Evolutionary conservation across 2,888 invertebrate genomes (phyloP).

Genomic region (Nephrotoma appendiculata): DNA sequence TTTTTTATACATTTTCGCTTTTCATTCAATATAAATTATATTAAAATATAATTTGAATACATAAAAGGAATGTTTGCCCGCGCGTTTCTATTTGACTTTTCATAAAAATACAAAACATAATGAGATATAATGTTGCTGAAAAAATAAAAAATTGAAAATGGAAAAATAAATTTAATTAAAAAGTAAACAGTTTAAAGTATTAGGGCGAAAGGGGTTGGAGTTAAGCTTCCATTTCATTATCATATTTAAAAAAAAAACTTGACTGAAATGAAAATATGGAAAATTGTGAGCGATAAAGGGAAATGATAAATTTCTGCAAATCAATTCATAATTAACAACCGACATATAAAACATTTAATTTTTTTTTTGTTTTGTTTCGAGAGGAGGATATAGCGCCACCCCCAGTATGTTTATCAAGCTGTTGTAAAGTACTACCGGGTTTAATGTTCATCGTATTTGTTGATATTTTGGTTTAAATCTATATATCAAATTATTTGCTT

Average conservation of each 20-base stretch:
- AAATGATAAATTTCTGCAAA: background rate
- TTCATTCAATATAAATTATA: background rate
- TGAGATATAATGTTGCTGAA: background rate
- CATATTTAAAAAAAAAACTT: background rate
- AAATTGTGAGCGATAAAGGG: background rate
- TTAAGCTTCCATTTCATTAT: background rate
- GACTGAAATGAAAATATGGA: background rate
- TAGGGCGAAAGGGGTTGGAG: background rate
- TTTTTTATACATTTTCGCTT: background rate
- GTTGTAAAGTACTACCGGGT: background rate
- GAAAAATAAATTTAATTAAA: background rate
- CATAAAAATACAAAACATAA: background rate
- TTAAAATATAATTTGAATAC: background rate
- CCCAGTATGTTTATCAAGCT: background rate
- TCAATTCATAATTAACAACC: background rate
- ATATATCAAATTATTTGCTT: background rate
- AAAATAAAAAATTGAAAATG: background rate
- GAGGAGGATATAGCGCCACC: background rate
- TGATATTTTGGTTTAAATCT: background rate
- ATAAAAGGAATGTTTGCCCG: background rate
- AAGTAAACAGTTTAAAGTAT: background rate
- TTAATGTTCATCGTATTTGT: background rate
- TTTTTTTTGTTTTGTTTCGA: background rate
- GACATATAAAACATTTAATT: background rate
- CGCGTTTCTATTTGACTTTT: background rate